Base-by-base conservation (phyloP, 2,888 invertebrate species). In the Cheilosia impressa region DNA sequence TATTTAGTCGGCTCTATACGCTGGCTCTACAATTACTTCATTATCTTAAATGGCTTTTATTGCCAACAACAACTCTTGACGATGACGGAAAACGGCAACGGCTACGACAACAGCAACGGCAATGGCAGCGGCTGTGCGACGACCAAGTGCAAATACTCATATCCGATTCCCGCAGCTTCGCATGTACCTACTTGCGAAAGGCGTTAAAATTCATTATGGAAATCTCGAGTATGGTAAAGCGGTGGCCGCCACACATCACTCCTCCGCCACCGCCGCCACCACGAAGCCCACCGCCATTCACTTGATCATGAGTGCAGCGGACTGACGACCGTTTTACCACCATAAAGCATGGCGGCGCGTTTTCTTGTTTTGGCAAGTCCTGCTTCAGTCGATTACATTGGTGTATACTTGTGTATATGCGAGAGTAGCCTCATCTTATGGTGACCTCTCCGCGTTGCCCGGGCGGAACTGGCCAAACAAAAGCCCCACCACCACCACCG, bases 161-260 rank as follows among this genome's bases (percentile, higher is more conserved):
- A 85, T 85, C 85, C 85, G 76, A 81, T 81, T 80, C 68, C 65
- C 45, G 27, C 69, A 72, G 69, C 55, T 63, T 71, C 78, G 78
- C 79, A 45, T 73, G 68, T 69, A 76, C 31, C 57, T 47, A 80
- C 75, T 80, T 84, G 85, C 85, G 85, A 85, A 85, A 85, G 85
- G 85, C 85, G 85, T 85, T 85, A 81, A 85, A 85, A 85, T 85
- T 85, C 85, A 85, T 85, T 81, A 85, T 81, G 81, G 85, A 77
- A 71, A 77, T 81, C 76, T 85, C 68, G 81, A 72, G 72, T 85
- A 47, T 47, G 47, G 60, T 24, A 34, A 24, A 27, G 47, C 57
- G 31, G 38, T 55, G 55, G 60, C 55, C 53, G 17, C 50, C 72
- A 15, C 57, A 57, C 80, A 75, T 75, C 73, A 73, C 68, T 47